phyloP scores from a whole-genome alignment of 1,140 invertebrate species.

The Vanessa tameamea region DNA sequence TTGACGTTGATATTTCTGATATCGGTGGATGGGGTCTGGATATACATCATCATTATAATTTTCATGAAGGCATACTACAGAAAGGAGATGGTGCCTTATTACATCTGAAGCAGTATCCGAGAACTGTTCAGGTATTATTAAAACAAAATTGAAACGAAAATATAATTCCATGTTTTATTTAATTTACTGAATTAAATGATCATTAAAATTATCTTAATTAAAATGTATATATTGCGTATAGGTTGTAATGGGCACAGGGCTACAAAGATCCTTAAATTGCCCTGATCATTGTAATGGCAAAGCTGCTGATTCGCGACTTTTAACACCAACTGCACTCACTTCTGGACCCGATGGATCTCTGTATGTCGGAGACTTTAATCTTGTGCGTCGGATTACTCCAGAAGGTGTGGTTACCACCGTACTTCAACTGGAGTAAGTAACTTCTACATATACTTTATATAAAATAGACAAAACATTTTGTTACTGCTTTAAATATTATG shows the following conservation, averaged over 20 bases:
- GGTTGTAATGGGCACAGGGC: conserved; percentile 96
- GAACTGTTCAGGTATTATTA: conserved; percentile 86
- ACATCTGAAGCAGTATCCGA: conserved; percentile 95
- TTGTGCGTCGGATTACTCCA: conserved; percentile 95
- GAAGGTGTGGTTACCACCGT: conserved; percentile 96
- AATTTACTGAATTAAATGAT: background rate
- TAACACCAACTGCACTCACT: conserved; percentile 95
- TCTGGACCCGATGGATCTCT: conserved; percentile 97
- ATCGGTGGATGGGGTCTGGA: conserved; percentile 98
- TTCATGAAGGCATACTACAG: conserved; percentile 97
- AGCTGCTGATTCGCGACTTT: conserved; percentile 91
- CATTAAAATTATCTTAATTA: background rate
- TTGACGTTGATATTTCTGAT: conserved; percentile 97
- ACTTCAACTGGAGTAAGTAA: conserved; percentile 91
- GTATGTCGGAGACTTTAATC: conserved; percentile 98
- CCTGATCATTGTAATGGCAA: conserved; percentile 91
- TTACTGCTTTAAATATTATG: too few species aligned
- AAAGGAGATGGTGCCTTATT: conserved; percentile 97
- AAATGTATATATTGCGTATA: conserved; percentile 32
- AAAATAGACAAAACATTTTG: too few species aligned
- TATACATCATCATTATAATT: conserved; percentile 99
- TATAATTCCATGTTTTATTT: background rate
- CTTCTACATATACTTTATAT: background rate
- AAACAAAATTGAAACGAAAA: background rate
- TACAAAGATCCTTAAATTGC: conserved; percentile 89